Conservation (phyloP, 2,888 invertebrate species). For the Acrocyrtus sp. region DNA sequence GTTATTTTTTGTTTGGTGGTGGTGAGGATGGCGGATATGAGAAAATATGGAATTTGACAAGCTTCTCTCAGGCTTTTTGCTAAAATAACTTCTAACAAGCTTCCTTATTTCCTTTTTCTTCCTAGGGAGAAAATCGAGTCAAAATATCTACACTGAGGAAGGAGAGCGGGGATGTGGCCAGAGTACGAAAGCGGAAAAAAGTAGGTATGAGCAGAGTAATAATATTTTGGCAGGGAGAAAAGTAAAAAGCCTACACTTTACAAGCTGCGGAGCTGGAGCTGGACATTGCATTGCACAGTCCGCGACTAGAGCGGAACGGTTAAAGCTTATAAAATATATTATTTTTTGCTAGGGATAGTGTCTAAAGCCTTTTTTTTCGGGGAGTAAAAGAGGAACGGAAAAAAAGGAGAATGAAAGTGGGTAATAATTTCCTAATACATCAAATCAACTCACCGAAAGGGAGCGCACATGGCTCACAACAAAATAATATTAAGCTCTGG, state of each 20-base stretch:
- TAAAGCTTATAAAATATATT: too few relatives aligned
- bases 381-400: too few relatives aligned
- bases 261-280: background rate
- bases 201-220: background rate
- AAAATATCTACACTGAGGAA: background rate
- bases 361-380: too few relatives aligned
- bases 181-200: background rate
- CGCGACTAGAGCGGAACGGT: background rate
- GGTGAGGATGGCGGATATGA: background rate
- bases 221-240: too few relatives aligned
- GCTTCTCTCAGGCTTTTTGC: too few relatives aligned
- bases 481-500: too few relatives aligned
- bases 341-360: too few relatives aligned
- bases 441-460: background rate
- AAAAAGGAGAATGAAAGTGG: constrained; percentile 3
- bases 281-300: background rate
- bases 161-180: constrained; percentile 4
- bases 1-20: constrained; percentile 4
- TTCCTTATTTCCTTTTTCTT: constrained; percentile 8
- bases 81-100: constrained; percentile 14
- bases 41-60: background rate
- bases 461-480: too few relatives aligned
- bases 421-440: constrained; percentile 11
- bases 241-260: background rate
- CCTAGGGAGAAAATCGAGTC: too few relatives aligned